These are phyloP conservation scores for Paramormyrops kingsleyae DNA, from an alignment of 2,113 vertebrate species.

Conservation along the genomic window DNA sequence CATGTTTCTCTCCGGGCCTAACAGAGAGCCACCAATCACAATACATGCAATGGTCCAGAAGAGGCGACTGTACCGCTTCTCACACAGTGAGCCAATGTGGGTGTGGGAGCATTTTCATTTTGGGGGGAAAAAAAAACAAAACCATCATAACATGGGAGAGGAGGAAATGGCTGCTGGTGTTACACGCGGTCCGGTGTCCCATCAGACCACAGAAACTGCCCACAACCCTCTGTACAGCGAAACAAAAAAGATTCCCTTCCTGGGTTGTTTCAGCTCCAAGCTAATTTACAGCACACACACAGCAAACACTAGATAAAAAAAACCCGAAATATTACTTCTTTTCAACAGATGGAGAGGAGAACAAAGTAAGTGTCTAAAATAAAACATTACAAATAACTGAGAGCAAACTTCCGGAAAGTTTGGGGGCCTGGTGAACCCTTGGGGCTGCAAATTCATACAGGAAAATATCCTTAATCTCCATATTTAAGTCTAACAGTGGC, in stretches of 20 bases:
- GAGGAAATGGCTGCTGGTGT: not conserved
- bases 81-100: not conserved
- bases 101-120: not conserved
- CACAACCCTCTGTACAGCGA: not conserved
- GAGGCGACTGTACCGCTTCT: not conserved
- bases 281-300: not conserved
- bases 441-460: not conserved
- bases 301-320: not conserved
- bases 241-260: not conserved
- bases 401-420: not conserved
- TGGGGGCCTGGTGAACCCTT: not conserved
- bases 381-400: not conserved
- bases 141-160: not conserved
- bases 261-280: not conserved
- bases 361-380: not conserved
- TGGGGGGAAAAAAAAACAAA: not conserved
- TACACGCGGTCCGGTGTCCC: not conserved
- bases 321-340: not conserved
- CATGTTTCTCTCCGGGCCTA: not conserved
- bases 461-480: not conserved
- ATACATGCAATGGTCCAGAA: not conserved
- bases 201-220: not conserved
- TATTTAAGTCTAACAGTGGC: not conserved
- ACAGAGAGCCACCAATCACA: not conserved
- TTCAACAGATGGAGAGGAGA: not conserved